phyloP scores from a whole-genome alignment of 2,113 vertebrate genomes.

The Eidolon helvum region DNA sequence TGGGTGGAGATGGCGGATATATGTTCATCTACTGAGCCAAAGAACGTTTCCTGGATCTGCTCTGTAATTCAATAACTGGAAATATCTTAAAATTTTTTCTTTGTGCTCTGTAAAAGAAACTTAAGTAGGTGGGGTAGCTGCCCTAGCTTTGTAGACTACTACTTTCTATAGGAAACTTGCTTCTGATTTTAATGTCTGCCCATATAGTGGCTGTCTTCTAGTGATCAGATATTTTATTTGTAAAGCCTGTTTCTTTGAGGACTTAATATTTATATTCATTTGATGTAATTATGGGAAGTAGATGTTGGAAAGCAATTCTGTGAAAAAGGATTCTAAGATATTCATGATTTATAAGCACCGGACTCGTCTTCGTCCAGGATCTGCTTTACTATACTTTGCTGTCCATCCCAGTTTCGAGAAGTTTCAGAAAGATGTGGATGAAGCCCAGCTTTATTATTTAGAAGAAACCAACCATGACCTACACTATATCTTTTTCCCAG shows the following conservation, averaged over 20 bases:
- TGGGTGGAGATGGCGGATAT: not conserved
- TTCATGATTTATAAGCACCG: not conserved
- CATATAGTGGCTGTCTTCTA: not conserved
- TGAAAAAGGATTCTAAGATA: not conserved
- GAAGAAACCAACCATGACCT: not conserved
- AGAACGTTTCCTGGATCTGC: constrained; percentile 21
- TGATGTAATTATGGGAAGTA: not conserved
- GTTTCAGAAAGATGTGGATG: not conserved
- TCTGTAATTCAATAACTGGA: constrained; percentile 66
- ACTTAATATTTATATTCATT: not conserved
- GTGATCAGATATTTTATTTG: constrained; percentile 26
- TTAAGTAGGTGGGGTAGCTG: constrained; percentile 32
- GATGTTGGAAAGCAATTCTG: not conserved
- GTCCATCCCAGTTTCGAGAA: not conserved
- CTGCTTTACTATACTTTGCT: not conserved
- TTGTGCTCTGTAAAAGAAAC: constrained; percentile 54
- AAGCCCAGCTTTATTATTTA: constrained; percentile 17
- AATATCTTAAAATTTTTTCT: constrained; percentile 60
- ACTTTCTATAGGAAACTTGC: constrained; percentile 35
- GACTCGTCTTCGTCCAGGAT: not conserved
- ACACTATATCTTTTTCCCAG: not conserved
- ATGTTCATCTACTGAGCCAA: constrained; percentile 24
- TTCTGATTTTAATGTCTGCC: not conserved
- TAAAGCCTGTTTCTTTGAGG: constrained; percentile 12
- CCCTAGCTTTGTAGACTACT: not conserved